phyloP scores from a whole-genome alignment of 2,797 vertebrate species.

The Psittacula derbiana region DNA sequence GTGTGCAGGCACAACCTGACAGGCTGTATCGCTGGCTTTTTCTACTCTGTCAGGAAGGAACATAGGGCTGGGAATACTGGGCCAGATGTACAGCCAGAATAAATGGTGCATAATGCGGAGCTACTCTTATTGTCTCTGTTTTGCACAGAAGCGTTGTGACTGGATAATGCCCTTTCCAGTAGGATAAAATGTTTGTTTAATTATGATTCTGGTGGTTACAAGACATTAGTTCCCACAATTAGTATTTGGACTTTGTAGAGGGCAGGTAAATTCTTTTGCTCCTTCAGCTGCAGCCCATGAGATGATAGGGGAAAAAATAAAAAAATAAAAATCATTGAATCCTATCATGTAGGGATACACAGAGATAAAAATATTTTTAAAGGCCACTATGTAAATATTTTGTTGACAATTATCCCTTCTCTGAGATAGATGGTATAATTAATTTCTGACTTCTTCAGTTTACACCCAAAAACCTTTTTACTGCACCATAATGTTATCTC shows the following conservation, averaged over 20 bases:
- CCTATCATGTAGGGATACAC: not conserved
- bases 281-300: not conserved
- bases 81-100: not conserved
- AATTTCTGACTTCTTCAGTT: not conserved
- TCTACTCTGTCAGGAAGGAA: not conserved
- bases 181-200: not conserved
- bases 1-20: not conserved
- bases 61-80: not conserved
- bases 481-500: not conserved
- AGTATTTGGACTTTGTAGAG: not conserved
- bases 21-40: not conserved
- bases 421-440: not conserved
- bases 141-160: not conserved
- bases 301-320: not conserved
- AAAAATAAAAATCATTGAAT: not conserved
- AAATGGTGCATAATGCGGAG: not conserved
- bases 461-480: not conserved
- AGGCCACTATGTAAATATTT: not conserved
- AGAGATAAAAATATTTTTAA: not conserved
- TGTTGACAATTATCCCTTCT: not conserved
- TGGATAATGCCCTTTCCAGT: not conserved
- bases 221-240: not conserved
- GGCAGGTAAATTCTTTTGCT: not conserved
- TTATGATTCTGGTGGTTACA: not conserved
- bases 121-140: not conserved